Evolutionary conservation across 2,888 invertebrate genomes (phyloP), one percentile per base, ranked within the genome.

Genomic region (Trissolcus japonicus): DNA sequence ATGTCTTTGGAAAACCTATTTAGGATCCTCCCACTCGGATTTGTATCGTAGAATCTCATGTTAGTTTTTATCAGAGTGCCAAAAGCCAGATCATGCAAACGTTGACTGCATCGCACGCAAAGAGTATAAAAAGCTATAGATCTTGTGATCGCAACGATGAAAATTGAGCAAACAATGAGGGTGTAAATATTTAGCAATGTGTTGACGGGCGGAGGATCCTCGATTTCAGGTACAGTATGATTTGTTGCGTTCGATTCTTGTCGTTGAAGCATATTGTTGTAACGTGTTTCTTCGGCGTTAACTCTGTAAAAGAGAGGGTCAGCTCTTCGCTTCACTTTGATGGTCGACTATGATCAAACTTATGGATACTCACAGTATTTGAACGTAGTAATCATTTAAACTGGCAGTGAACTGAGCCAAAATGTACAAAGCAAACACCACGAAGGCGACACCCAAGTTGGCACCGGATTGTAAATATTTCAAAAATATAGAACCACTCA

Each of bases 1-100:
- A 95, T 92, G 84, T 96, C 96, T 86, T 96, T 96, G 0, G 96
- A 94, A 84, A 96, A 96, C 79, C 96, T 90, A 85, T 95, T 95
- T 53, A 97, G 90, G 78, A 97, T 95, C 62, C 94, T 91, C 41
- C 95, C 94, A 81, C 94, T 92, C 1, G 96, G 95, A 87, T 96
- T 97, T 0, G 93, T 93, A 83, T 96, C 95, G 85, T 96, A 97
- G 88, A 97, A 97, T 66, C 91, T 86, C 90, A 94, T 92, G 1
- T 90, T 90, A 0, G 91, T 89, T 65, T 91, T 85, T n/a, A 92
- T 90, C 11, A 93, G 86, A 13, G 90, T 87, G 6, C 85, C 79
- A 82, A 93, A 92, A 89, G 92, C 92, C 51, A 81, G 85, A 78
- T 91, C 90, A 84, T 93, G 93, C 0, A 93, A 87, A 14, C 83